Base-by-base conservation (phyloP, 2,797 vertebrate species). In the Labroides dimidiatus region DNA sequence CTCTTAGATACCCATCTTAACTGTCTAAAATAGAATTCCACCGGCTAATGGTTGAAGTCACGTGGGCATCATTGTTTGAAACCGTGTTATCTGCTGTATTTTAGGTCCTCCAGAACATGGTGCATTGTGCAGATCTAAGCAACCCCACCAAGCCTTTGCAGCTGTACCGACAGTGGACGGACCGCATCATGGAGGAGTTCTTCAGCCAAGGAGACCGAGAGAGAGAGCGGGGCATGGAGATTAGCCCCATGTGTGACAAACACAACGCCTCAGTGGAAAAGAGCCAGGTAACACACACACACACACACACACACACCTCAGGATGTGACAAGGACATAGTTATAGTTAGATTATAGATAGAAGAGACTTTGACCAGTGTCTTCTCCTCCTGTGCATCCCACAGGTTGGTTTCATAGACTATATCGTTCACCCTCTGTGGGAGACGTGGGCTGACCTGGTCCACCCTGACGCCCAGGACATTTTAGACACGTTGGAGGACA, bases 231-330 rank as follows among this genome's bases (percentile, higher is more conserved):
- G 97, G 98, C 83, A 99, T 99, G 97, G 97, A 99, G 89, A 99
- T 99, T 89, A 99, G 98, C 84, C 97, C 98, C 60, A 99, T 99
- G 98, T 99, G 98, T 94, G 98, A 99, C 92, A 99, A 99, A 94
- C 97, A 99, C 95, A 99, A 98, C 2, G 97, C 98, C 47, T 99
- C 98, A 9, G 96, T 99, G 64, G 97, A 99, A 90, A 99, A 99
- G 92, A 96, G 93, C 85, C 97, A 98, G 96, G 98, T 98, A 94
- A 90, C 13, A 15, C 1, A 23, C 10, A 39, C 13, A 39, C 37
- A 20, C 10, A 27, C 30, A 33, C 30, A 33, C 30, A 33, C 14
- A 16, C 1, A 21, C 41, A 16, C 59, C n/a, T n/a, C n/a, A n/a
- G n/a, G n/a, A n/a, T n/a, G n/a, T n/a, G n/a, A 42, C 10, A 37